A percentile compares a stretch with the other conserved stretches of the same genome.
Evolutionary conservation across 1,140 invertebrate genomes (phyloP).

Genomic region (Neodiprion fabricii): DNA sequence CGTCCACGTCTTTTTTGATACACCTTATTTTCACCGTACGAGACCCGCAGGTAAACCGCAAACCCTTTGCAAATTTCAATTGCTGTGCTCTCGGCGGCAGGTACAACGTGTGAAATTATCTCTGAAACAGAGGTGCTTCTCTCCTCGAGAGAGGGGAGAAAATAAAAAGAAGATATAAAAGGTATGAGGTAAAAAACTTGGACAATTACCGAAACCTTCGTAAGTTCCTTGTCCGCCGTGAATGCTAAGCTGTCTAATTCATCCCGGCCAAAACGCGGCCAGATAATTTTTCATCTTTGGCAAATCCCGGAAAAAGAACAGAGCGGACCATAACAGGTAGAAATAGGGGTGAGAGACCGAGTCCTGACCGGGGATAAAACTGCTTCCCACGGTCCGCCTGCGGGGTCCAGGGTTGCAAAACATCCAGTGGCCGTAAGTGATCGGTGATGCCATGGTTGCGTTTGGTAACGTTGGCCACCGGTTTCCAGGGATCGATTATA

Average conservation of each 20-base stretch:
- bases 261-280: not conserved
- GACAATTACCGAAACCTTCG: conserved; percentile 2
- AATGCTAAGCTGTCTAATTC: conserved; percentile 5
- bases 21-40: not conserved
- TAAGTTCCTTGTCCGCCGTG: not conserved
- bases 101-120: too few species aligned
- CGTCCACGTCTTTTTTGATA: not conserved
- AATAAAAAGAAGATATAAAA: not conserved
- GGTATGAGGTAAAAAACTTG: not conserved
- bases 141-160: not conserved
- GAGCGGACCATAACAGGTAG: not conserved
- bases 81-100: not conserved
- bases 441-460: not conserved
- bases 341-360: not conserved
- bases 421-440: conserved; percentile 3
- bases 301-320: not conserved
- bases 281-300: conserved; percentile 6
- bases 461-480: not conserved
- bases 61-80: not conserved
- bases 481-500: not conserved
- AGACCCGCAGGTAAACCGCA: not conserved
- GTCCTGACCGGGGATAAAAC: not conserved
- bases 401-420: conserved; percentile 1
- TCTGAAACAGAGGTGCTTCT: too few species aligned
- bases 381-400: not conserved